A percentile compares a stretch with the other conserved stretches of the same genome.
These are phyloP conservation scores for Corella eumyota DNA, from an alignment of 23 tunicate genomes.

Conservation along the genomic window DNA sequence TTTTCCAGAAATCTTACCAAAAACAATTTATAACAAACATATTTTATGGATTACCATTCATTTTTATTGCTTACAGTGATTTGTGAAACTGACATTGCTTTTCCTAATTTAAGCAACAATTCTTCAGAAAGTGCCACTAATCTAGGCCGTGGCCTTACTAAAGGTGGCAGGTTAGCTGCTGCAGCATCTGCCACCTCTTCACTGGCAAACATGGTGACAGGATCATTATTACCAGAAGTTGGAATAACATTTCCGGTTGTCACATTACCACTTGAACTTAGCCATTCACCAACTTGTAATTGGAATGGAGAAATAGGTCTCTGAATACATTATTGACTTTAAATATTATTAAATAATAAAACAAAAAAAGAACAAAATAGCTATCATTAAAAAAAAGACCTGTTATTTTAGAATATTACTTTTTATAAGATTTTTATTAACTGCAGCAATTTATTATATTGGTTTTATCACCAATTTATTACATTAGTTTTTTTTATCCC, in stretches of 20 bases:
- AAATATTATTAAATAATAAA: too few relatives aligned
- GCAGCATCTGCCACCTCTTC: constrained; percentile 37
- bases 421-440: too few relatives aligned
- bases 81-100: constrained; percentile 46
- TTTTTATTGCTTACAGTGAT: constrained; percentile 90
- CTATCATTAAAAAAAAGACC: not conserved
- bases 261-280: constrained; percentile 24
- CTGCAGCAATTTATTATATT: too few relatives aligned
- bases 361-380: not conserved
- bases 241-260: constrained; percentile 18
- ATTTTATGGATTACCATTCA: too few relatives aligned
- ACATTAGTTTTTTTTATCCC: too few relatives aligned
- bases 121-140: constrained; percentile 61
- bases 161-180: constrained; percentile 36
- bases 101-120: constrained; percentile 69
- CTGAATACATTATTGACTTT: constrained; percentile 29
- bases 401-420: too few relatives aligned
- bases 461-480: too few relatives aligned
- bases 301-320: constrained; percentile 69
- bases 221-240: constrained; percentile 23
- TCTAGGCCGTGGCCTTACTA: constrained; percentile 60
- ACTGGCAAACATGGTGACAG: constrained; percentile 5
- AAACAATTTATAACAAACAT: too few relatives aligned
- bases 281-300: constrained; percentile 46
- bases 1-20: too few relatives aligned